Evolutionary conservation across 2,113 vertebrate genomes (phyloP), one percentile per base, ranked within the genome.

Genomic region (Oreocharis arfaki): DNA sequence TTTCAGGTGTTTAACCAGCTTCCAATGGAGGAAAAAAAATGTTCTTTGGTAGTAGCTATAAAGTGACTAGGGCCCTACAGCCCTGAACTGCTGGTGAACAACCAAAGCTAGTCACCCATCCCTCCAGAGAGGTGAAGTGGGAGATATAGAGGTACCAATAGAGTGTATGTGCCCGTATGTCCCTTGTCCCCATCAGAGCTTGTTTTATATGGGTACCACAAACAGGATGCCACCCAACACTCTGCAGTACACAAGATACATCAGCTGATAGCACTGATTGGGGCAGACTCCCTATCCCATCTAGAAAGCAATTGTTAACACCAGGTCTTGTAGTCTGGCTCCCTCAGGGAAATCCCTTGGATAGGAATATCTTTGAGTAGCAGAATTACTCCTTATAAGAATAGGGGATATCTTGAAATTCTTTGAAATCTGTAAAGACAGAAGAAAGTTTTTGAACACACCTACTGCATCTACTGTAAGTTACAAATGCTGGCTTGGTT

Each of bases 91-190:
- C 28, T 15, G 3, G 11, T 37, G 32, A 86, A 49, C n/a, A 90
- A 44, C 6, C 39, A 69, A 85, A 94, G 46, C 3, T 19, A 10
- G 35, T 32, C 1, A 0, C 13, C 17, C 22, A 57, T 16, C 13
- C n/a, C 37, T 69, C 41, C n/a, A 23, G 44, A 63, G 39, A 75
- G 13, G 16, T 56, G 37, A 60, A 27, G 22, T 30, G 27, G 26
- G 42, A 56, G 5, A 81, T 39, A 42, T 9, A 59, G 28, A 47
- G 11, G 16, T 47, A 82, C 9, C 7, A 3, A 33, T 0, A 32
- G 6, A 76, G 13, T 4, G 9, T 3, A 4, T 7, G 12, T 68
- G 15, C 30, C 35, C 9, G 0, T 49, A 37, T 19, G 26, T 1
- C 9, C 15, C 44, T 49, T 56, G 21, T 35, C 17, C 35, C 17